Conservation (phyloP, 2,888 invertebrate genomes). For the Dyspetes luteomarginatus region DNA sequence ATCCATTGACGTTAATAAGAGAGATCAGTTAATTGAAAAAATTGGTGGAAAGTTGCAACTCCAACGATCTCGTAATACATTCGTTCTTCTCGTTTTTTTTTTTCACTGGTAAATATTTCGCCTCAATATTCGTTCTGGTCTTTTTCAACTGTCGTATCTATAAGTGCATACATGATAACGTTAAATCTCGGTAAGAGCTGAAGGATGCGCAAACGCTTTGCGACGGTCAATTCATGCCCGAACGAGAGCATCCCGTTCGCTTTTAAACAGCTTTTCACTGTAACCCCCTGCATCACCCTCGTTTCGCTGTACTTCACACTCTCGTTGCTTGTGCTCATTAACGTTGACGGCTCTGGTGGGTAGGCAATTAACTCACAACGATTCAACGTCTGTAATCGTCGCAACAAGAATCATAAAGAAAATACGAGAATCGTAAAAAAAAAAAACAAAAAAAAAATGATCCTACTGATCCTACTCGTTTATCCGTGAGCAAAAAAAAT, state of each 20-base stretch:
- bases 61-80: no score
- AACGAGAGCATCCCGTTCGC: slow-evolving; percentile 43
- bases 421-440: background rate
- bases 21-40: no score
- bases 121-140: background rate
- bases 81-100: background rate
- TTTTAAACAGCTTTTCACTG: slow-evolving; percentile 51
- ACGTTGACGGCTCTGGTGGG: slow-evolving; percentile 41
- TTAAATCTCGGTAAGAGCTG: slow-evolving; percentile 9
- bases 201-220: slow-evolving; percentile 20
- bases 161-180: background rate
- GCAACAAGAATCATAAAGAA: background rate
- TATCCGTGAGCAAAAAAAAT: background rate
- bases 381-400: slow-evolving; percentile 41
- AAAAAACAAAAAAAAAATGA: slow-evolving; percentile 3
- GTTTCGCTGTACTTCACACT: slow-evolving; percentile 26
- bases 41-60: no score
- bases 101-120: slow-evolving; percentile 9
- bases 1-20: no score
- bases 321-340: slow-evolving; percentile 57
- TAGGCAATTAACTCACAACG: slow-evolving; percentile 56
- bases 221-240: slow-evolving; percentile 43
- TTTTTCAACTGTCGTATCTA: background rate
- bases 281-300: slow-evolving; percentile 24
- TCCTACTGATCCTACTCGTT: slow-evolving; percentile 4